phyloP scores from a whole-genome alignment of 2,797 vertebrate genomes.

The Lerista edwardsae region DNA sequence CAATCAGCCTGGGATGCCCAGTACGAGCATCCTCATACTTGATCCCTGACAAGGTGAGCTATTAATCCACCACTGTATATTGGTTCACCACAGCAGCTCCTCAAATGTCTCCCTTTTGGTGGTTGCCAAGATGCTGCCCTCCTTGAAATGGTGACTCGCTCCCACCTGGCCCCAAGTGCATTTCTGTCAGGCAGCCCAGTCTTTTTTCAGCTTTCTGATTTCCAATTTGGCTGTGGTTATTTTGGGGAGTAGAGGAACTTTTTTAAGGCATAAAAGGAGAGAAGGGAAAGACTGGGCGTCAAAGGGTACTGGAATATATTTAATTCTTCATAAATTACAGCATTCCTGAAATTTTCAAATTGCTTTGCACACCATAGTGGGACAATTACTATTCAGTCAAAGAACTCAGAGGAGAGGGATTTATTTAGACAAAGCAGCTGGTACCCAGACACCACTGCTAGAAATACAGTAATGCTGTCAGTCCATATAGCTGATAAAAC shows the following conservation, averaged over 20 bases:
- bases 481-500: not conserved
- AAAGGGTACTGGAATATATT: not conserved
- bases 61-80: slow-evolving; percentile 61
- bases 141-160: slow-evolving; percentile 28
- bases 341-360: slow-evolving; percentile 58
- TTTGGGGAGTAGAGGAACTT: slow-evolving; percentile 21
- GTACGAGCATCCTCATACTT: slow-evolving; percentile 62
- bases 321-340: slow-evolving; percentile 14
- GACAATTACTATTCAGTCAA: slow-evolving; percentile 44
- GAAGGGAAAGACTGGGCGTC: slow-evolving; percentile 6
- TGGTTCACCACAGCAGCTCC: slow-evolving; percentile 59
- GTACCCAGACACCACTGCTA: not conserved
- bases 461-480: not conserved
- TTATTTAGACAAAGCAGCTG: not conserved
- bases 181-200: slow-evolving; percentile 56
- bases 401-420: not conserved
- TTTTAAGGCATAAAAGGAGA: not conserved
- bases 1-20: slow-evolving; percentile 62
- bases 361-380: slow-evolving; percentile 43
- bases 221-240: slow-evolving; percentile 46
- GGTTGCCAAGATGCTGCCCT: slow-evolving; percentile 52
- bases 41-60: slow-evolving; percentile 65
- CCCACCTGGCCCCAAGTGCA: slow-evolving; percentile 43
- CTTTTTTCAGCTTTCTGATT: slow-evolving; percentile 60
- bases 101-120: slow-evolving; percentile 52